Percentiles rank a stretch among this genome's conserved stretches.
phyloP scores from a whole-genome alignment of 2,113 vertebrate genomes.

The Spheniscus mendiculus region DNA sequence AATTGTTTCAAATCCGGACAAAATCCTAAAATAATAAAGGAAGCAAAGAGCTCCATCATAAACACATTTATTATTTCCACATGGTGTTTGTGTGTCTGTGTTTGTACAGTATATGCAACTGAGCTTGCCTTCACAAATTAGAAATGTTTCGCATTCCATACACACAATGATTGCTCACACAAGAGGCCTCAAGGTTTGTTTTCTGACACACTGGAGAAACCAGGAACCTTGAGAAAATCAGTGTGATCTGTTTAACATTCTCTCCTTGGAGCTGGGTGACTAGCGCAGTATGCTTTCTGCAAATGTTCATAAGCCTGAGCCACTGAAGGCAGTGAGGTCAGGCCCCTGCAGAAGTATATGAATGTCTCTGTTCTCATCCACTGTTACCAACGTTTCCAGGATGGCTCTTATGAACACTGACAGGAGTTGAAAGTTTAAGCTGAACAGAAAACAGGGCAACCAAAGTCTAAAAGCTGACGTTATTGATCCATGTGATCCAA shows the following conservation, averaged over 20 bases:
- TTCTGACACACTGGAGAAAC: conserved; percentile 51
- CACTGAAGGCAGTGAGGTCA: neutral
- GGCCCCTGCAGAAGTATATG: neutral
- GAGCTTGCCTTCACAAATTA: conserved; percentile 40
- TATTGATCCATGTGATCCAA: neutral
- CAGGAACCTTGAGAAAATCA: conserved; percentile 44
- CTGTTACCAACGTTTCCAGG: fast-evolving
- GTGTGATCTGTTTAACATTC: conserved; percentile 1
- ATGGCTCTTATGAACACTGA: neutral
- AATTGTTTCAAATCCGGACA: conserved; percentile 63
- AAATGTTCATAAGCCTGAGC: neutral
- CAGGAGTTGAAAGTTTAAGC: neutral
- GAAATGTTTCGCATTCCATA: conserved; percentile 54
- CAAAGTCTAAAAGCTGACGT: neutral
- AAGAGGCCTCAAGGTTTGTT: conserved; percentile 50
- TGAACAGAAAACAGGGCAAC: neutral
- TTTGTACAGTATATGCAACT: conserved; percentile 20
- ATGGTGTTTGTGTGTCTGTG: conserved; percentile 45
- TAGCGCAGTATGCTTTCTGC: neutral
- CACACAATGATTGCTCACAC: conserved; percentile 37
- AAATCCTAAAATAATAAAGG: conserved; percentile 67
- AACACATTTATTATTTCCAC: conserved; percentile 74
- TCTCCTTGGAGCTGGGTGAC: neutral
- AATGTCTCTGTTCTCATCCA: neutral
- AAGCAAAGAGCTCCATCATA: conserved; percentile 67